Evolutionary conservation across 2,888 invertebrate species (phyloP), one percentile per base, ranked within the genome.

Genomic region (Oscheius sp.): DNA sequence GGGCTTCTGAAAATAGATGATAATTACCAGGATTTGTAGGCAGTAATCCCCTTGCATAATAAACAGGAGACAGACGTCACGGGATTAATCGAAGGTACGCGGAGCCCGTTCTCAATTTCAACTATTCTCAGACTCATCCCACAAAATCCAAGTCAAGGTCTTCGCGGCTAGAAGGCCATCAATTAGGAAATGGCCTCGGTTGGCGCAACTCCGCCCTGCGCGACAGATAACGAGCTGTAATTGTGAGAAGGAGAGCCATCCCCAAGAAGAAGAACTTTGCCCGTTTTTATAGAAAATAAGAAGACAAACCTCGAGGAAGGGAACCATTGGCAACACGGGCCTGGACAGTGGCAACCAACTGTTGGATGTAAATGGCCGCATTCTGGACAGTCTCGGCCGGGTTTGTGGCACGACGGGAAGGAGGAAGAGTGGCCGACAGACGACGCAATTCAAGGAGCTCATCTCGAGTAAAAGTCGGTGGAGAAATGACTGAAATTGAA

Each of bases 291-390:
- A n/a, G n/a, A n/a, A n/a, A n/a, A n/a, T n/a, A n/a, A n/a, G n/a
- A n/a, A n/a, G n/a, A n/a, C n/a, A n/a, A 52, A 84, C 84, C 84
- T 76, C 56, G 56, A 2, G 84, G 84, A 43, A 84, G 73, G 43
- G 80, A 75, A 68, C 85, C 85, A 56, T 76, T 78, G 18, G 76
- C 71, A 27, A 84, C 85, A 23, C 83, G 75, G 6, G 83, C 80
- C 25, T 79, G 75, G n/a, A 85, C 76, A 0, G 84, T 82, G 29
- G 84, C 79, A 29, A 78, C 76, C 53, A 85, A 72, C 35, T 78
- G 77, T 64, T 82, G 75, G 63, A 85, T 85, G 72, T 85, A 84
- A 49, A 72, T 74, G 23, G 81, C 80, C 12, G 83, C 83, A 55
- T 82, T 74, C 56, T 80, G 56, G 49, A 85, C 76, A 43, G 84